These are phyloP conservation scores for Helobdella robusta DNA, from an alignment of 2,888 invertebrate genomes.

Conservation along the genomic window DNA sequence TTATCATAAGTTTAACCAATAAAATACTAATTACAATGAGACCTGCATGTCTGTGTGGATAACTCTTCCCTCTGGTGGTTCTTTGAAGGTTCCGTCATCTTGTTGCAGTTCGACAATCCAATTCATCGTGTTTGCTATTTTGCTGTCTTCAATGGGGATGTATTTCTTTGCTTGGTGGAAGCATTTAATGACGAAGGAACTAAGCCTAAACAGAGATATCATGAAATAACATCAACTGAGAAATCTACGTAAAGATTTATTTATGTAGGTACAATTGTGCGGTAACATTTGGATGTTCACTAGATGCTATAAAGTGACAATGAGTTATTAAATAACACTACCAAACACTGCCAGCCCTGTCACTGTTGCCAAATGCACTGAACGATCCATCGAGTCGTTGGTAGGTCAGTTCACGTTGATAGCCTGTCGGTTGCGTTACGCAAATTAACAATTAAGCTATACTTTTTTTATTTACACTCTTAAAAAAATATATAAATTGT, in stretches of 20 bases:
- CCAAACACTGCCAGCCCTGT: constrained; percentile 70
- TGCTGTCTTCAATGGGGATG: constrained; percentile 21
- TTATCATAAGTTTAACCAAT: too few relatives aligned
- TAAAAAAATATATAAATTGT: too few relatives aligned
- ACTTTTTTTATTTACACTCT: too few relatives aligned
- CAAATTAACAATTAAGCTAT: too few relatives aligned
- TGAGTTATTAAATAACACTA: constrained; percentile 47
- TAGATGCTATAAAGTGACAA: too few relatives aligned
- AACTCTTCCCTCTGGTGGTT: constrained; percentile 57
- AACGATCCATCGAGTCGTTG: constrained; percentile 79
- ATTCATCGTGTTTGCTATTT: constrained; percentile 59
- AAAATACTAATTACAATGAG: neutral
- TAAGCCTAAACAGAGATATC: constrained; percentile 22
- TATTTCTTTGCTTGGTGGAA: constrained; percentile 23
- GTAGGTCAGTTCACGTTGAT: constrained; percentile 82
- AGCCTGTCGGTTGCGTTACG: too few relatives aligned
- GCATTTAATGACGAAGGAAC: constrained; percentile 20
- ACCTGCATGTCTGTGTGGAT: constrained; percentile 64
- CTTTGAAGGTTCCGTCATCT: constrained; percentile 66
- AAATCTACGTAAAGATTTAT: too few relatives aligned
- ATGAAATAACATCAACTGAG: too few relatives aligned
- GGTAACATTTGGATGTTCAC: too few relatives aligned
- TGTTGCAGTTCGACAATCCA: constrained; percentile 69
- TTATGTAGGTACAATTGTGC: too few relatives aligned
- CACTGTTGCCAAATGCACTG: constrained; percentile 67